These are phyloP conservation scores for Eulemur coronatus DNA, from an alignment of 2,797 vertebrate genomes.

Conservation along the genomic window DNA sequence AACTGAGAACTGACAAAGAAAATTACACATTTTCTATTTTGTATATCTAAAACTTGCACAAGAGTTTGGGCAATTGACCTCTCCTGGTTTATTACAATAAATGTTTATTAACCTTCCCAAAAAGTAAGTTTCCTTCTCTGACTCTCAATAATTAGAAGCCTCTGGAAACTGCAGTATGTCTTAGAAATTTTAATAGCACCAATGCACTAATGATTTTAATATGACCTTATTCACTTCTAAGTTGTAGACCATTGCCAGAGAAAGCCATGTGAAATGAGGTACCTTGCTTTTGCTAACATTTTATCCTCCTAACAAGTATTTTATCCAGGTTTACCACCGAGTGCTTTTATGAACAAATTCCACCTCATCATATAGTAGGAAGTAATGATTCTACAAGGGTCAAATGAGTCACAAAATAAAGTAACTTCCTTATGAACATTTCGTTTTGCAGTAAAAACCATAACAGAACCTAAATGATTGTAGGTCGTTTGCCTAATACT, in stretches of 20 bases:
- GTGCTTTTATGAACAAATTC: not conserved
- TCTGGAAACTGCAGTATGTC: not conserved
- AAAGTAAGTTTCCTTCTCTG: not conserved
- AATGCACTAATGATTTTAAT: not conserved
- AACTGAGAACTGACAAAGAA: not conserved
- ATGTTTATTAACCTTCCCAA: not conserved
- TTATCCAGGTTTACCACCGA: not conserved
- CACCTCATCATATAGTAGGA: not conserved
- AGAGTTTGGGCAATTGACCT: not conserved
- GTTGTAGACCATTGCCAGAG: not conserved
- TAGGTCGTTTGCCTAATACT: slow-evolving; percentile 6
- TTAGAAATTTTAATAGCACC: not conserved
- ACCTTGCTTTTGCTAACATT: not conserved
- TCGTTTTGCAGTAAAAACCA: slow-evolving; percentile 27
- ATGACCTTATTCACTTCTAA: not conserved
- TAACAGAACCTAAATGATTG: slow-evolving; percentile 43
- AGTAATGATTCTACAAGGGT: slow-evolving; percentile 18
- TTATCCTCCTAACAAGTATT: not conserved
- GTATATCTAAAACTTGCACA: not conserved
- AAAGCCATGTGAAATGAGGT: not conserved
- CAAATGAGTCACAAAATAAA: slow-evolving; percentile 21
- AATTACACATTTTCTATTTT: not conserved
- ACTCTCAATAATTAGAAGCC: not conserved
- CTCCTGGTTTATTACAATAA: not conserved
- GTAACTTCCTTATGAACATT: not conserved